Percentiles rank a stretch among this genome's conserved stretches.
Conservation (phyloP, 1,140 invertebrate genomes). For the Aphelenchoides avenae region DNA sequence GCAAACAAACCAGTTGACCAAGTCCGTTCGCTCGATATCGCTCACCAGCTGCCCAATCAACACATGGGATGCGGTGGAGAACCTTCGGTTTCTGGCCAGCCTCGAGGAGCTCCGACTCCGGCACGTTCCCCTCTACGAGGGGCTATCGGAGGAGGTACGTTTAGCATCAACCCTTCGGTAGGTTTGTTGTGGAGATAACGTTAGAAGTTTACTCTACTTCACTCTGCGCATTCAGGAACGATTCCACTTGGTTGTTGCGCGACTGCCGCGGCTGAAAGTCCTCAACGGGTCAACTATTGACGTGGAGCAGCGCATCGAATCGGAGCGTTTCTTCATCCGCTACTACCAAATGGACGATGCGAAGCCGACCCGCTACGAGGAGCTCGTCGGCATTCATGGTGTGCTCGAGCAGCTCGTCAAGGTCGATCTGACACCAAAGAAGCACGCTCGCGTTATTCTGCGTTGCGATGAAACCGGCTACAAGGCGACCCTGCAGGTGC, state of each 20-base stretch:
- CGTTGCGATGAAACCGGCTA: slow-evolving; percentile 23
- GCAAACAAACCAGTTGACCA: slow-evolving; percentile 3
- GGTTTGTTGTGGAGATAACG: too few relatives aligned
- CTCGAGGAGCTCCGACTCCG: slow-evolving; percentile 20
- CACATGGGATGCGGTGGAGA: slow-evolving; percentile 25
- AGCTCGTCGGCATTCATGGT: slow-evolving; percentile 18
- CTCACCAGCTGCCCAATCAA: slow-evolving; percentile 3
- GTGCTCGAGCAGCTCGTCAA: slow-evolving; percentile 26
- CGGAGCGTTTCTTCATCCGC: slow-evolving; percentile 31
- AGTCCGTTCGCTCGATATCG: slow-evolving; percentile 8
- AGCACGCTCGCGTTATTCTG: slow-evolving; percentile 13
- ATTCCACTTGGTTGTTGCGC: slow-evolving; percentile 18
- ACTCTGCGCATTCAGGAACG: too few relatives aligned
- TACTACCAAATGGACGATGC: slow-evolving; percentile 10
- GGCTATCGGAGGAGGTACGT: slow-evolving; percentile 10
- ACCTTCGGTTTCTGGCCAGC: slow-evolving; percentile 5
- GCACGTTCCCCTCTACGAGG: slow-evolving; percentile 14
- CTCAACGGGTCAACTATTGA: slow-evolving; percentile 25
- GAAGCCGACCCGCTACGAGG: slow-evolving; percentile 18
- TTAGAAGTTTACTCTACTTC: too few relatives aligned
- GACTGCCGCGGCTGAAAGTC: slow-evolving; percentile 24
- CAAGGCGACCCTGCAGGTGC: slow-evolving; percentile 3
- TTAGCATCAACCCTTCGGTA: too few relatives aligned
- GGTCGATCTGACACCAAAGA: slow-evolving; percentile 29
- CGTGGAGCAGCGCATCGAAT: slow-evolving; percentile 14